Conservation (phyloP, 2,113 vertebrate species). For the Tragelaphus strepsiceros region DNA sequence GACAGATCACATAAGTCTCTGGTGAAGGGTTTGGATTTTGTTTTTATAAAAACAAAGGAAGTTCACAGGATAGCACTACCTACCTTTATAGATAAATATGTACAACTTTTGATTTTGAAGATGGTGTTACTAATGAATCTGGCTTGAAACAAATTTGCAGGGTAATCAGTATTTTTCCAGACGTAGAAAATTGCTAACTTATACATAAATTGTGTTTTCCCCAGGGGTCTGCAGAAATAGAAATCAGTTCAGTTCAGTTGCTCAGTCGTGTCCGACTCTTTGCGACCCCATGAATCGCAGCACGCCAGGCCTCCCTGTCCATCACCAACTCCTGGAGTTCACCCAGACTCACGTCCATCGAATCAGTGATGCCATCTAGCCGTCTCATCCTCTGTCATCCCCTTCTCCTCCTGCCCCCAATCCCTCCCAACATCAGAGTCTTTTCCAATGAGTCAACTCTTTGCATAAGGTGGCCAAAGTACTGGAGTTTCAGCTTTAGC, state of each 20-base stretch:
- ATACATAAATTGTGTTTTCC: not conserved
- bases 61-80: not conserved
- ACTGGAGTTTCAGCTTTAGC: no score
- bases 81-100: not conserved
- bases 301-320: no score
- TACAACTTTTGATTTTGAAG: constrained; percentile 16
- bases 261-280: no score
- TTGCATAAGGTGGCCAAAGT: no score
- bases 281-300: no score
- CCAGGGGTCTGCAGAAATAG: not conserved
- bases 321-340: no score
- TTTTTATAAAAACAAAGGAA: not conserved
- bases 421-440: no score
- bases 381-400: no score
- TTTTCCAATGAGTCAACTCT: no score
- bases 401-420: no score
- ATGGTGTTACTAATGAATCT: not conserved
- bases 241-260: not conserved
- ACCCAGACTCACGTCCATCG: no score
- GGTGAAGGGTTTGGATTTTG: not conserved
- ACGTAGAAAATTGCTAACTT: not conserved
- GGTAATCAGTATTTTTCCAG: not conserved
- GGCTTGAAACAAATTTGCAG: not conserved
- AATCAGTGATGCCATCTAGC: no score
- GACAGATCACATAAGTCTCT: not conserved